These are phyloP conservation scores for Martes martes DNA, from an alignment of 2,113 vertebrate genomes.

Conservation along the genomic window DNA sequence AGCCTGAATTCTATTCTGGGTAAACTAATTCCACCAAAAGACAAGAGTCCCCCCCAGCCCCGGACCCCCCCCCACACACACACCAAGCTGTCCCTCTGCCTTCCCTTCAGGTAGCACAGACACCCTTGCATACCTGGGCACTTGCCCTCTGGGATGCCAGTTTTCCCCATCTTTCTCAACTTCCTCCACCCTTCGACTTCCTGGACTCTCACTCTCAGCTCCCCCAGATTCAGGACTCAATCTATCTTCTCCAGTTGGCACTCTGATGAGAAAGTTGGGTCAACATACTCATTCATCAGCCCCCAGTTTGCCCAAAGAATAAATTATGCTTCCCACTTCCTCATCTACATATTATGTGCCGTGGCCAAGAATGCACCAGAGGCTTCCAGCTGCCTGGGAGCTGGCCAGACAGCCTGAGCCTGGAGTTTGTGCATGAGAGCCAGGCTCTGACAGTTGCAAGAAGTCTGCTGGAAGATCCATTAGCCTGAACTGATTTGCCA, in stretches of 20 bases:
- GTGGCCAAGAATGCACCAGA: slow-evolving; percentile 27
- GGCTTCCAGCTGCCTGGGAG: slow-evolving; percentile 11
- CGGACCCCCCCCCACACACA: too few species aligned
- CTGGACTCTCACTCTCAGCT: background rate
- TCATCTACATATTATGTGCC: background rate
- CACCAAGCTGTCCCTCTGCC: background rate
- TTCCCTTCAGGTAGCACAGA: background rate
- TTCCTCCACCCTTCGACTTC: background rate
- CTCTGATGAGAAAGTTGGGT: background rate
- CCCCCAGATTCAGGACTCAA: background rate
- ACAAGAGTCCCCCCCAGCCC: background rate
- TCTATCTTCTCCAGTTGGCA: background rate
- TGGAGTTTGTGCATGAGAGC: background rate
- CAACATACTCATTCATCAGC: background rate
- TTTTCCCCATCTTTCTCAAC: background rate
- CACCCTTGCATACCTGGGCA: too few species aligned
- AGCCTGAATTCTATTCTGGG: background rate
- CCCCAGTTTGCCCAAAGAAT: background rate
- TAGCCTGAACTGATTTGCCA: background rate
- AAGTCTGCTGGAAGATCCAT: background rate
- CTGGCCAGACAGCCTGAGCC: slow-evolving; percentile 14
- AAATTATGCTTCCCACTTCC: background rate
- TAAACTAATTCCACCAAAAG: background rate
- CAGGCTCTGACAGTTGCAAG: background rate
- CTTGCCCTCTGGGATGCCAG: background rate